Evolutionary conservation across 30 jellyfish, hydroid and myxozoan species (phyloP), one percentile per base, ranked within the genome.

Genomic region (Aurelia coerulea): DNA sequence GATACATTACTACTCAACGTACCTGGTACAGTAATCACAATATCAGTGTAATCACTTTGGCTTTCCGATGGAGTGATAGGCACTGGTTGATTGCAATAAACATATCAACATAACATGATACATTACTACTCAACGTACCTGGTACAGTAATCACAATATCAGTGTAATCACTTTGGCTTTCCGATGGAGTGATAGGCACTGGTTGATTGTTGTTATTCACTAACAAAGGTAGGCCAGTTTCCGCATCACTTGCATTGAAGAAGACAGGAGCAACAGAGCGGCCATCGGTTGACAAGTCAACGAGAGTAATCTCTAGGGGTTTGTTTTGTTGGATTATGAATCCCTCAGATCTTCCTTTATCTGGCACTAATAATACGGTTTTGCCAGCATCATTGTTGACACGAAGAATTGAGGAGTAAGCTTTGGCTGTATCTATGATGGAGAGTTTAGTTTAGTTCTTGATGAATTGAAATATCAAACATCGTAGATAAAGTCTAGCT

Each of bases 281-380:
- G 9, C 99, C 99, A 80, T 94, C 99, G 7, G 99, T 94, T 2
- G 98, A 86, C 37, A 96, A 66, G 62, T 96, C 99, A 52, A 96
- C 90, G 46, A 96, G 80, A 2, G 99, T 90, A 63, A 96, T 92
- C 77, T 91, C 98, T 74, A 83, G 39, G 1, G 96, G 96, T 49
- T 84, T 80, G 49, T 79, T 92, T 7, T 98, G 96, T 46, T 86
- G 97, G 33, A 95, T 67, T 12, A 91, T 17, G 65, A 95, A 95
- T 31, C 99, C 99, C 17, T 90, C 98, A 9, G 96, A 87, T 17
- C 83, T 82, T 32, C 98, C 99, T 72, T 91, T 96, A 80, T 96
- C 97, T 12, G 99, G 98, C 16, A 80, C 37, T 13, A 96, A 70
- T 74, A n/a, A 74, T 18, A 79, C 96, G 12, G 84, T 63, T 37